Evolutionary conservation across 64 coral and sea anemone genomes (phyloP).

Genomic region (Porites lutea): DNA sequence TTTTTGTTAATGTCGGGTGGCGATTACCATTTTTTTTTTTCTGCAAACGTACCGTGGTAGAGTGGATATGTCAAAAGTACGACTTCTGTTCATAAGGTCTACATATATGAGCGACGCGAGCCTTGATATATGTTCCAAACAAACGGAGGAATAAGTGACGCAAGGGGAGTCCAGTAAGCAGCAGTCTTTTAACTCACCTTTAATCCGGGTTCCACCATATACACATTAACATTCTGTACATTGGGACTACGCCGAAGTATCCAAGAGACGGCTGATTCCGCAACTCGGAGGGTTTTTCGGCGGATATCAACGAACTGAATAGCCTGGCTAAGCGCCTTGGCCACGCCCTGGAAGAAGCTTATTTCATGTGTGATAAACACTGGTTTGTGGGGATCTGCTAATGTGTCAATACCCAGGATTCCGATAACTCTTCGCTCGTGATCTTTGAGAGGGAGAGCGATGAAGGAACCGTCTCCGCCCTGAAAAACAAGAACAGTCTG

Average conservation of each 20-base stretch:
- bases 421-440: constrained; percentile 94
- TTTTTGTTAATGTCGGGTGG: no score
- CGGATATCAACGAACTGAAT: constrained; percentile 94
- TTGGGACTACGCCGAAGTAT: constrained; percentile 81
- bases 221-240: constrained; percentile 92
- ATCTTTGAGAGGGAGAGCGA: constrained; percentile 92
- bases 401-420: constrained; percentile 85
- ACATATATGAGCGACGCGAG: no score
- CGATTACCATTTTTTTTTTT: no score
- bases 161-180: no score
- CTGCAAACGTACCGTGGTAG: no score
- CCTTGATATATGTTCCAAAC: no score
- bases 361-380: constrained; percentile 97
- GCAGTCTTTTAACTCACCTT: constrained; percentile 46
- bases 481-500: neutral
- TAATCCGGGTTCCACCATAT: constrained; percentile 93
- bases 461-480: constrained; percentile 89
- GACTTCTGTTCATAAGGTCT: no score
- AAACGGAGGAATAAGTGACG: no score
- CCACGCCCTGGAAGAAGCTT: constrained; percentile 94
- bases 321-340: constrained; percentile 92
- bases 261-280: constrained; percentile 98
- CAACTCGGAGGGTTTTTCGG: constrained; percentile 93
- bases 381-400: constrained; percentile 81
- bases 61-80: no score